Conservation (phyloP, 1,140 invertebrate genomes). For the Cydia strobilella region DNA sequence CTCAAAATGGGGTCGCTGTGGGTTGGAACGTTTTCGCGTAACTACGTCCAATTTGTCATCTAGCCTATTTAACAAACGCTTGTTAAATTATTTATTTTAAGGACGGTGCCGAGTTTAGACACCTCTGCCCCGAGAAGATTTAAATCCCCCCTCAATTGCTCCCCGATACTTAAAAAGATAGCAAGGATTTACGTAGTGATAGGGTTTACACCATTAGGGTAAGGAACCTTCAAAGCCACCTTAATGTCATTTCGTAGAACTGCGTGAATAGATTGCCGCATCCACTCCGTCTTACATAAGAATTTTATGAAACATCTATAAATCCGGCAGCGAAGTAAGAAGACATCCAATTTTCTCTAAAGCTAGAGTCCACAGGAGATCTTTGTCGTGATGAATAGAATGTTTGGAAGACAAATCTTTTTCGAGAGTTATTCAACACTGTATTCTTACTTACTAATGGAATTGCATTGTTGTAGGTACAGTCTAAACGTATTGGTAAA, state of each 20-base stretch:
- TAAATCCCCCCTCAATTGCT: too few relatives aligned
- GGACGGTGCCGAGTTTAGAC: too few relatives aligned
- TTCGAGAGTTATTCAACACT: slow-evolving; percentile 56
- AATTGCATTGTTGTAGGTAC: slow-evolving; percentile 38
- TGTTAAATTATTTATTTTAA: too few relatives aligned
- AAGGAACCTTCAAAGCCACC: too few relatives aligned
- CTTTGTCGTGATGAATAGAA: slow-evolving; percentile 69
- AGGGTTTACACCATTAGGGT: too few relatives aligned
- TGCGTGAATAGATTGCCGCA: slow-evolving; percentile 30
- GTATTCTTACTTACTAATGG: slow-evolving; percentile 47
- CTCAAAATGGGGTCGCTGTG: too few relatives aligned
- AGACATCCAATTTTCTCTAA: slow-evolving; percentile 75
- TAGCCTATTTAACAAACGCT: too few relatives aligned
- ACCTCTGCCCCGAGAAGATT: too few relatives aligned
- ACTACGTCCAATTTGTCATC: too few relatives aligned
- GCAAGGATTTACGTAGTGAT: too few relatives aligned
- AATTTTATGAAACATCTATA: slow-evolving; percentile 57
- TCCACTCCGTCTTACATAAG: slow-evolving; percentile 20
- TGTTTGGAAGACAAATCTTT: slow-evolving; percentile 59
- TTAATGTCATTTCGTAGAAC: not conserved
- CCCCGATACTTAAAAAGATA: too few relatives aligned
- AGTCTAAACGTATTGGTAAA: slow-evolving; percentile 10
- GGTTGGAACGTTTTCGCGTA: too few relatives aligned
- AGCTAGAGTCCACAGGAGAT: slow-evolving; percentile 65
- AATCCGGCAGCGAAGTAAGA: slow-evolving; percentile 60